phyloP scores from a whole-genome alignment of 2,113 vertebrate species.

The Sardina pilchardus region DNA sequence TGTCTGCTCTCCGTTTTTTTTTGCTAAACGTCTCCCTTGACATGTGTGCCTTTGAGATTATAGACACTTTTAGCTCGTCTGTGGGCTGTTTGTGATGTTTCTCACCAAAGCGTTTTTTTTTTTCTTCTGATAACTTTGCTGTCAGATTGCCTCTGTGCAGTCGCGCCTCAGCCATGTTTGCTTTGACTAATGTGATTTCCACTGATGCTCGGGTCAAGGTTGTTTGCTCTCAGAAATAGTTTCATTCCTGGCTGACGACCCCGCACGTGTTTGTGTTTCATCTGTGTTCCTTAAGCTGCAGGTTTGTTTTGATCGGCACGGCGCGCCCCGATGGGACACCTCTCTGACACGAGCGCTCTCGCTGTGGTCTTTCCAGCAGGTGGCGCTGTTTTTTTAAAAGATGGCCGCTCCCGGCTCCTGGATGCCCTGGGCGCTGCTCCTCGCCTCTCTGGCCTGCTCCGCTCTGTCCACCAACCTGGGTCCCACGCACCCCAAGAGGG shows the following conservation, averaged over 20 bases:
- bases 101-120: background rate
- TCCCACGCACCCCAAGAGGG: constrained; percentile 54
- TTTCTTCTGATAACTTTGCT: constrained; percentile 8
- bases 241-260: background rate
- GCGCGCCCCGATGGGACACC: too few species aligned
- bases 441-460: constrained; percentile 51
- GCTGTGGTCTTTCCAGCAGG: constrained; percentile 54
- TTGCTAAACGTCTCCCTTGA: background rate
- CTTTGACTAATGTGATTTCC: background rate
- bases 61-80: background rate
- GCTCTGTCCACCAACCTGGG: constrained; percentile 57
- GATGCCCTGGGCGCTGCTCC: constrained; percentile 52
- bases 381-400: constrained; percentile 46
- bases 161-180: background rate
- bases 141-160: background rate
- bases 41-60: constrained; percentile 11
- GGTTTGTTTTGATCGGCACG: background rate
- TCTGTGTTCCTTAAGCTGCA: background rate
- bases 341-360: background rate
- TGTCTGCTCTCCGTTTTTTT: background rate
- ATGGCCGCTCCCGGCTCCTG: constrained; percentile 60
- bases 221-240: constrained; percentile 16
- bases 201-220: background rate
- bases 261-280: background rate
- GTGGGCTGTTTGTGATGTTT: constrained; percentile 12